Evolutionary conservation across 2,797 vertebrate genomes (phyloP).

Genomic region (Pipistrellus pipistrellus): DNA sequence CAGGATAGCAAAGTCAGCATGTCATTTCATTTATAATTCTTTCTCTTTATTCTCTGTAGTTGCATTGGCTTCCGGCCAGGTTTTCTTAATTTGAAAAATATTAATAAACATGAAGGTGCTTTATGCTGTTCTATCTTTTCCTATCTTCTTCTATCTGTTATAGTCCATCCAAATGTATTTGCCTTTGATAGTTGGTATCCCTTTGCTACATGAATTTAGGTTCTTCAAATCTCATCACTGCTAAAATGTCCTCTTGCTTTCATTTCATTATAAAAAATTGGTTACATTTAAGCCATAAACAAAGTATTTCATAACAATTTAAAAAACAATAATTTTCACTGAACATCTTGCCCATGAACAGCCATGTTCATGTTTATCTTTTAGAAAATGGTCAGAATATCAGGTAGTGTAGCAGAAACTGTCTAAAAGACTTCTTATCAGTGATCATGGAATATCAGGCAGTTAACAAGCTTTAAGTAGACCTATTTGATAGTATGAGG

Average conservation of each 20-base stretch:
- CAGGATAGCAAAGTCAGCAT: not conserved
- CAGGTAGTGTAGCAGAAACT: not conserved
- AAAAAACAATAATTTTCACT: not conserved
- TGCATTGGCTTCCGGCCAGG: not conserved
- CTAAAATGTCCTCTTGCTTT: not conserved
- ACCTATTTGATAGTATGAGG: not conserved
- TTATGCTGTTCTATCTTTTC: not conserved
- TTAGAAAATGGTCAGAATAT: not conserved
- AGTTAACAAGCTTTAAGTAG: slow-evolving; percentile 11
- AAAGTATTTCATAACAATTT: not conserved
- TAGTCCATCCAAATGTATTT: not conserved
- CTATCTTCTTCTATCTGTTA: not conserved
- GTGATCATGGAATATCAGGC: not conserved
- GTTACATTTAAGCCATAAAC: not conserved
- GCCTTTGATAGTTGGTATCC: not conserved
- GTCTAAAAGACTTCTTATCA: not conserved
- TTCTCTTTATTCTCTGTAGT: not conserved
- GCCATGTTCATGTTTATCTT: not conserved
- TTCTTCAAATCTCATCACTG: not conserved
- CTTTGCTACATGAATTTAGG: not conserved
- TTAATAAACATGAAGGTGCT: not conserved
- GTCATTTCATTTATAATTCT: not conserved
- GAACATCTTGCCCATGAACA: not conserved
- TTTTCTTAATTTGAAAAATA: slow-evolving; percentile 33
- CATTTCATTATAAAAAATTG: slow-evolving; percentile 21